Evolutionary conservation across 2,113 vertebrate genomes (phyloP).

Genomic region (Talpa occidentalis): DNA sequence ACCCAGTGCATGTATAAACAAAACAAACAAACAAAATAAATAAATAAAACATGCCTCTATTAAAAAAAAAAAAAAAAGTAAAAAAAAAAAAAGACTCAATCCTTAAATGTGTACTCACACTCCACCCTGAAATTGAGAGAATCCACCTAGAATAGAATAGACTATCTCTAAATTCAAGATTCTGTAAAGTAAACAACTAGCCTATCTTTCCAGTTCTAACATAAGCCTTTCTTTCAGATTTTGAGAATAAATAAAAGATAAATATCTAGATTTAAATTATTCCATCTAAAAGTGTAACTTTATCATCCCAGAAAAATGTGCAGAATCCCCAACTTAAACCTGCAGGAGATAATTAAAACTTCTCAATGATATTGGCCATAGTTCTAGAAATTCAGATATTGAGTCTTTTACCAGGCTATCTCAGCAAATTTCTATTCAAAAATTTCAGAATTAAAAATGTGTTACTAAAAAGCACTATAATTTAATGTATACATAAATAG

Average conservation of each 20-base stretch:
- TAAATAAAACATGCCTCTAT: no score
- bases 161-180: background rate
- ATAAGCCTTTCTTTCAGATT: background rate
- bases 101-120: background rate
- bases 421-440: background rate
- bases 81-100: background rate
- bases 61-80: no score
- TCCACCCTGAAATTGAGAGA: background rate
- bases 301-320: background rate
- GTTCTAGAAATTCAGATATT: background rate
- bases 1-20: no score
- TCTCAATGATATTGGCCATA: background rate
- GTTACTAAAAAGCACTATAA: background rate
- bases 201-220: background rate
- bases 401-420: background rate
- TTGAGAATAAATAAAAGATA: background rate
- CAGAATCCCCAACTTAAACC: background rate
- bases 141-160: background rate
- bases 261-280: slow-evolving; percentile 2
- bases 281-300: background rate
- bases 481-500: background rate
- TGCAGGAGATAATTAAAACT: background rate
- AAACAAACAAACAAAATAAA: no score
- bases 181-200: background rate
- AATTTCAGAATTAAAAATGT: background rate